Evolutionary conservation across 2,113 vertebrate species (phyloP).

Genomic region (Xenopus tropicalis): DNA sequence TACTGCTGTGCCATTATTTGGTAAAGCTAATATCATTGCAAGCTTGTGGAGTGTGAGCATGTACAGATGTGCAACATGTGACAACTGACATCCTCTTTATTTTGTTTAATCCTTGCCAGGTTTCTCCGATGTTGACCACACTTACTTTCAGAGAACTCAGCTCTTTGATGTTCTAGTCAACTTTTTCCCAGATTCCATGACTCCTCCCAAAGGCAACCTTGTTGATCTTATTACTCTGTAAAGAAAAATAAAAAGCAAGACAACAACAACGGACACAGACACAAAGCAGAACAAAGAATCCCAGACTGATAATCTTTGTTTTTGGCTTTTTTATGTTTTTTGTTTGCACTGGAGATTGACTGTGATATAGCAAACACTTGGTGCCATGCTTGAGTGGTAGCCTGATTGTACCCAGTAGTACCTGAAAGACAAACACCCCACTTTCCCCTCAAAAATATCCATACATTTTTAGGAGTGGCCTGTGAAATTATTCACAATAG

Average conservation of each 20-base stretch:
- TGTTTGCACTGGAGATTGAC: constrained; percentile 55
- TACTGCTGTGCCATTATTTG: too few relatives aligned
- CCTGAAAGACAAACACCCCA: too few relatives aligned
- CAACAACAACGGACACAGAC: constrained; percentile 16
- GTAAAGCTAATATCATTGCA: too few relatives aligned
- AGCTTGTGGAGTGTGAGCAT: too few relatives aligned
- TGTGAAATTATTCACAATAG: constrained; percentile 1
- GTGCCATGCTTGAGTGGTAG: constrained; percentile 57
- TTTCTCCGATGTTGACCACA: constrained; percentile 95
- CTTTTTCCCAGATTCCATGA: constrained; percentile 99
- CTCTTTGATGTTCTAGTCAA: constrained; percentile 97
- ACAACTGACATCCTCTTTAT: too few relatives aligned
- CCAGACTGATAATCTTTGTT: constrained; percentile 56
- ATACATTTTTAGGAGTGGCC: background rate
- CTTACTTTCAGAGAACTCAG: constrained; percentile 93
- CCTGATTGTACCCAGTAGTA: constrained; percentile 52
- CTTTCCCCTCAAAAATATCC: too few relatives aligned
- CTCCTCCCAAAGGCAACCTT: constrained; percentile 96
- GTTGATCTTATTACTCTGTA: constrained; percentile 97
- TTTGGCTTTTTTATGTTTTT: constrained; percentile 50
- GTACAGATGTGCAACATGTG: too few relatives aligned
- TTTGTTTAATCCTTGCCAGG: constrained; percentile 60
- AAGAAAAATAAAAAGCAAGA: constrained; percentile 46
- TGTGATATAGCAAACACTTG: constrained; percentile 51
- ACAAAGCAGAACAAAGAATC: constrained; percentile 53